Conservation (phyloP, 2,797 vertebrate genomes). For the Myotis vivesi region DNA sequence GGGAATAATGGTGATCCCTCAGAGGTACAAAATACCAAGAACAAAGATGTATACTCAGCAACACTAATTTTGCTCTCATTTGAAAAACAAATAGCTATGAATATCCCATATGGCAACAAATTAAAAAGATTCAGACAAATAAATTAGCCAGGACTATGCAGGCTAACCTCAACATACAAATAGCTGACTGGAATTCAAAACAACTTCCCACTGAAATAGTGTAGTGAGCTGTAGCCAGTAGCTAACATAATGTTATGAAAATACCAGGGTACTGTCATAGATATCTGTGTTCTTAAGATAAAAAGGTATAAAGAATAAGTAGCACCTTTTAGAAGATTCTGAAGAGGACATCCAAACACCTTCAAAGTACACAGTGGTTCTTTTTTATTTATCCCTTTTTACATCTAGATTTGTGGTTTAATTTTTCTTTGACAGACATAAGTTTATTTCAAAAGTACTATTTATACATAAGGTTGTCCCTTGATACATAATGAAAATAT, state of each 20-base stretch:
- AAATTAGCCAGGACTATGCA: constrained; percentile 1
- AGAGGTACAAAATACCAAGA: neutral
- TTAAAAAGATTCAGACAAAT: constrained; percentile 18
- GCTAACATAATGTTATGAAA: neutral
- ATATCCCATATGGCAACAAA: neutral
- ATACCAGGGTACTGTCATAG: neutral
- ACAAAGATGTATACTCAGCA: neutral
- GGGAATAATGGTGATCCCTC: neutral
- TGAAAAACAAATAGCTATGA: constrained; percentile 33
- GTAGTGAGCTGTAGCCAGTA: neutral
- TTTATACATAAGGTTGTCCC: neutral
- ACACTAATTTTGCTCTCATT: neutral
- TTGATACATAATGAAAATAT: constrained; percentile 31
- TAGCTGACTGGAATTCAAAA: constrained; percentile 2
- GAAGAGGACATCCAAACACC: neutral
- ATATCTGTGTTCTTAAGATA: neutral
- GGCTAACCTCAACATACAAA: neutral
- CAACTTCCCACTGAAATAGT: neutral
- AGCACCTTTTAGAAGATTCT: neutral
- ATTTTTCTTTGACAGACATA: neutral
- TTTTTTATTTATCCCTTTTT: neutral
- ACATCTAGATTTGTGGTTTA: neutral
- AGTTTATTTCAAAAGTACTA: neutral
- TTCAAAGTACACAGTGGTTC: neutral
- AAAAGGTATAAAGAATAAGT: neutral